phyloP scores from a whole-genome alignment of 2,797 vertebrate species.

The Monodelphis domestica region DNA sequence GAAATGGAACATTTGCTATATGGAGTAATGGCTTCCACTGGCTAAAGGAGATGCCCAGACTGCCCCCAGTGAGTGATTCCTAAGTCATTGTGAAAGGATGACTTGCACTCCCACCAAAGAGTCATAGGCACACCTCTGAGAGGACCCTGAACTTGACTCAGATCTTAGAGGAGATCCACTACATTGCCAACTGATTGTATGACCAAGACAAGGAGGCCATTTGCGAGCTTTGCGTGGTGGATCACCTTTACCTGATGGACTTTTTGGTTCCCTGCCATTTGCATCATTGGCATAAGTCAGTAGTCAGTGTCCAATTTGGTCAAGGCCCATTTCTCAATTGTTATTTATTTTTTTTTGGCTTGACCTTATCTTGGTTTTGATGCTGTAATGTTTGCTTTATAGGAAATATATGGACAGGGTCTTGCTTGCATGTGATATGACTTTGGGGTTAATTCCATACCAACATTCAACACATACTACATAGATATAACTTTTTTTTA shows the following conservation, averaged over 20 bases:
- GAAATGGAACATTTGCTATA: constrained; percentile 91
- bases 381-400: neutral
- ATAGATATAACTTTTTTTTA: too few species aligned
- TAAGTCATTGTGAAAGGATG: constrained; percentile 87
- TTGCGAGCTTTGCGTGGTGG: constrained; percentile 93
- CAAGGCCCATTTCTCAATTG: constrained; percentile 95
- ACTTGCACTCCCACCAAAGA: constrained; percentile 86
- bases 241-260: constrained; percentile 95
- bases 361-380: constrained; percentile 39
- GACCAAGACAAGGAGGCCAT: constrained; percentile 90
- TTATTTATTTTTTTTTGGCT: constrained; percentile 81
- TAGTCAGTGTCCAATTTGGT: constrained; percentile 96
- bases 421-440: neutral
- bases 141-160: constrained; percentile 85
- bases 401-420: neutral
- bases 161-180: constrained; percentile 93
- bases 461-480: neutral
- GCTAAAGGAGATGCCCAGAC: constrained; percentile 88
- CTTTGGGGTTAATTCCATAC: neutral
- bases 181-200: constrained; percentile 90
- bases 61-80: constrained; percentile 83
- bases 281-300: constrained; percentile 95
- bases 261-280: constrained; percentile 94
- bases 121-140: constrained; percentile 80
- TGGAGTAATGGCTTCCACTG: constrained; percentile 90